Evolutionary conservation across 2,888 invertebrate species (phyloP), one percentile per base, ranked within the genome.

Genomic region (Microctonus hyperodae): DNA sequence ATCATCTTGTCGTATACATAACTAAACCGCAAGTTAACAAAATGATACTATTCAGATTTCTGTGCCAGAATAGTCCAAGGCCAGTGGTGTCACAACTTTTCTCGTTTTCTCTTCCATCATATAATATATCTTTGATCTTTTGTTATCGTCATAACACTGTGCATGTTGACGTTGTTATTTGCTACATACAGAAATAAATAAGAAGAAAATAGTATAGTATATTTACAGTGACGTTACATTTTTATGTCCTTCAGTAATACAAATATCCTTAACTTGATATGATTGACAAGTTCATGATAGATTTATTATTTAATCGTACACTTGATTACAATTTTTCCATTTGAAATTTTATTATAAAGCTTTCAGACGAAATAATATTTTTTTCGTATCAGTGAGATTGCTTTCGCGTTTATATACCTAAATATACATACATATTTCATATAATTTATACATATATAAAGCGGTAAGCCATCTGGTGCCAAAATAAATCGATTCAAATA

Each of bases 401-500:
- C 9, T 16, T 16, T 31, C 25, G 20, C n/a, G 3, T 28, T 28
- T 28, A 5, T 28, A 5, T 28, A 5, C 7, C 7, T 28, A n/a
- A n/a, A n/a, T 28, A 7, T 28, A 7, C 3, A 28, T 28, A 48
- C 5, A 50, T 51, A 22, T 28, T 7, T 11, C 33, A 16, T 23
- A 16, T 20, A 28, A 61, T n/a, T n/a, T n/a, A n/a, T n/a, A n/a
- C n/a, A n/a, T 16, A 22, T 50, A n/a, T 22, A 25, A 11, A 37
- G 1, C 22, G 53, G 16, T 28, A 25, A 37, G 50, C 55, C 53
- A 63, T 37, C 62, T 63, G 62, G 55, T 40, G 55, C 40, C 40
- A 4, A 63, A 55, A 63, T 63, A 25, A 63, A 63, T 63, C 62
- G 62, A 63, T 63, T 40, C 22, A 16, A 35, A 13, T 55, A 33